Evolutionary conservation across 2,113 vertebrate species (phyloP).

Genomic region (Butorides virescens): DNA sequence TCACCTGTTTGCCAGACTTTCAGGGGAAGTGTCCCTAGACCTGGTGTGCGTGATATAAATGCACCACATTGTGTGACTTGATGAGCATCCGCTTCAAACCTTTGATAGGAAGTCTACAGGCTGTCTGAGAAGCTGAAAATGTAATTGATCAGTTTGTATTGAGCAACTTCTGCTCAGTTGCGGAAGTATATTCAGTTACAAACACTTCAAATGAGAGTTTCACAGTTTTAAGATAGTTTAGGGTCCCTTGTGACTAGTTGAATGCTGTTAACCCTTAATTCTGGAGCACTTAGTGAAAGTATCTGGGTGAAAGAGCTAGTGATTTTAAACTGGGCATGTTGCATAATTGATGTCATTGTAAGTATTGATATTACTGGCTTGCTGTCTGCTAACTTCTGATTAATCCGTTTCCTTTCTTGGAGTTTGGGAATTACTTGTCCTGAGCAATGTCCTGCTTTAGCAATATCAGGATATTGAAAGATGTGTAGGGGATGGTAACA

Average conservation of each 20-base stretch:
- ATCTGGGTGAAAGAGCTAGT: background rate
- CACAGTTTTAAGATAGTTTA: background rate
- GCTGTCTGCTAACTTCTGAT: background rate
- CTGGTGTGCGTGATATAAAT: background rate
- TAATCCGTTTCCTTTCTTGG: background rate
- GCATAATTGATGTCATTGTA: background rate
- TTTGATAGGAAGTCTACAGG: background rate
- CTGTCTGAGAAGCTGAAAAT: background rate
- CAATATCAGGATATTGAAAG: too few species aligned
- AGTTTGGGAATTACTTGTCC: background rate
- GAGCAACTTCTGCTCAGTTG: background rate
- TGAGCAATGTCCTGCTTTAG: background rate
- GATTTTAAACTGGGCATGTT: background rate
- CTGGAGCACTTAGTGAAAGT: background rate
- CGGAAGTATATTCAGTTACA: background rate
- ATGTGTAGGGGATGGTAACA: too few species aligned
- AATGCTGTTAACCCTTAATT: background rate
- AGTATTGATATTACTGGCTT: background rate
- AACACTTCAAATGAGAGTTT: background rate
- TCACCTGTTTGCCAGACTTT: background rate
- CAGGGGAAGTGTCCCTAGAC: background rate
- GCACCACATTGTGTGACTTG: background rate
- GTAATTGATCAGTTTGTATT: background rate
- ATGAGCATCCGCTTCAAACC: background rate
- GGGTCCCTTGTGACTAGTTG: background rate